phyloP scores from a whole-genome alignment of 2,797 vertebrate species.

The Sphenodon punctatus region DNA sequence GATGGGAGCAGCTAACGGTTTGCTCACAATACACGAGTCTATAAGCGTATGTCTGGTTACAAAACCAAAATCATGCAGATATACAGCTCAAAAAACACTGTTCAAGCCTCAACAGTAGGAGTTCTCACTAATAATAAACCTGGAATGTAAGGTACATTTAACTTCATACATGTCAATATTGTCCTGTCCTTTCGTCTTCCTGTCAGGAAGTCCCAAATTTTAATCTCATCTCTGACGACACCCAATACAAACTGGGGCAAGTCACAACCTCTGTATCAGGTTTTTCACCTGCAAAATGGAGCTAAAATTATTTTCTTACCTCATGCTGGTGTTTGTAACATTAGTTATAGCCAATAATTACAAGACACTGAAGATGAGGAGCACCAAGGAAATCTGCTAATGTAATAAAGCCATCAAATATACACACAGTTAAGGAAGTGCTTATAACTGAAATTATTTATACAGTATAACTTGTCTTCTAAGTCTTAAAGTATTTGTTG shows the following conservation, averaged over 20 bases:
- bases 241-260: fast-evolving
- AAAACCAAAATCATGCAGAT: not conserved
- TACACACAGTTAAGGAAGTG: not conserved
- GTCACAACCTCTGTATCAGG: not conserved
- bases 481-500: not conserved
- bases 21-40: not conserved
- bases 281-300: fast-evolving
- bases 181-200: not conserved
- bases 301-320: not conserved
- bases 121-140: slow-evolving; percentile 6
- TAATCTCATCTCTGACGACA: not conserved
- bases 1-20: not conserved
- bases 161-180: not conserved
- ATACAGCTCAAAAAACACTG: not conserved
- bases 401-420: not conserved
- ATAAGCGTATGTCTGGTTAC: not conserved
- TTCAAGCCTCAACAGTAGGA: slow-evolving; percentile 30
- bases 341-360: not conserved
- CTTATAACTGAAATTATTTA: not conserved
- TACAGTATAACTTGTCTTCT: not conserved
- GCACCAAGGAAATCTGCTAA: too few species aligned
- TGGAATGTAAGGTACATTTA: not conserved
- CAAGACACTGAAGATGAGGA: not conserved
- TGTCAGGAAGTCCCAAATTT: not conserved
- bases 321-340: not conserved